A percentile compares a stretch with the other conserved stretches of the same genome.
Evolutionary conservation across 1,140 invertebrate genomes (phyloP).

Genomic region (Hormaphis cornu): DNA sequence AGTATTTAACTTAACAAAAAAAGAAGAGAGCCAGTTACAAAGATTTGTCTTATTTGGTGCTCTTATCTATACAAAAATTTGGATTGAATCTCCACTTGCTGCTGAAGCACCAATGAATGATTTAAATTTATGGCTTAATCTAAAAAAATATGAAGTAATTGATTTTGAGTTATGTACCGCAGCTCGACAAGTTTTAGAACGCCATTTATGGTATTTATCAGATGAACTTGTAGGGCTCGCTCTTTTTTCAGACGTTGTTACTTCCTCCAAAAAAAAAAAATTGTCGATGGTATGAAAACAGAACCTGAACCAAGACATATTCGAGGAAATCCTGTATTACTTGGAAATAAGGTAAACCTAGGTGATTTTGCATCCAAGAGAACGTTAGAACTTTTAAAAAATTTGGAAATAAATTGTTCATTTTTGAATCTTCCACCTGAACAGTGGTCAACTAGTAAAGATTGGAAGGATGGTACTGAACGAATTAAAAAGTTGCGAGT

Average conservation of each 20-base stretch:
- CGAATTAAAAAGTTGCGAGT: conserved; percentile 36
- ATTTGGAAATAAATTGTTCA: neutral
- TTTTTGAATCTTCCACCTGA: neutral
- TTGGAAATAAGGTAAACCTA: neutral
- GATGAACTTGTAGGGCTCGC: neutral
- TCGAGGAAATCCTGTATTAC: neutral
- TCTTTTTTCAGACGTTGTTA: neutral
- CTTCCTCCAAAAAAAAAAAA: too few species aligned
- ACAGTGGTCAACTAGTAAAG: neutral
- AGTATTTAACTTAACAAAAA: neutral
- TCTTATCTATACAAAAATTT: neutral
- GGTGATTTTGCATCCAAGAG: neutral
- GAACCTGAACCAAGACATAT: too few species aligned
- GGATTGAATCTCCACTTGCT: neutral
- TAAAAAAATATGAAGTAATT: neutral
- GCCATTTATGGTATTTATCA: conserved; percentile 9
- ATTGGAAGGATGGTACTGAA: conserved; percentile 26
- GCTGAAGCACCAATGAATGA: neutral
- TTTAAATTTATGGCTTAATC: neutral
- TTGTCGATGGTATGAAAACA: too few species aligned
- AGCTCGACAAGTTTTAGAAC: neutral
- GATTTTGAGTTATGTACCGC: neutral
- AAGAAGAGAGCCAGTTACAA: neutral
- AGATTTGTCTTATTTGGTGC: neutral
- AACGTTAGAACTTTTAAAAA: neutral